Evolutionary conservation across 2,797 vertebrate species (phyloP), one percentile per base, ranked within the genome.

Genomic region (Girardinus metallicus): DNA sequence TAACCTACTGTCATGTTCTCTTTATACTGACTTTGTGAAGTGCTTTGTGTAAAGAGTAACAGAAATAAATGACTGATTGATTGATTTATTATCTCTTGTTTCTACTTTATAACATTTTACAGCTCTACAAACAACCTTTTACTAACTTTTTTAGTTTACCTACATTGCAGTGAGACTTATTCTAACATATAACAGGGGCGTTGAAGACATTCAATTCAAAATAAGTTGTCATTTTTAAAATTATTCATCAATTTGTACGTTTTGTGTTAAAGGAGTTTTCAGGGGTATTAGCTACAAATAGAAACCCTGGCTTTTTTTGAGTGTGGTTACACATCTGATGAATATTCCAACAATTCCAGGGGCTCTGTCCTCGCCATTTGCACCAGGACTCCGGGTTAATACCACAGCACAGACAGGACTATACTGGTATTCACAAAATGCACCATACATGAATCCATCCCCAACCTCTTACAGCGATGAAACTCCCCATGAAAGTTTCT

Each of bases 351-450:
- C 68, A 76, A 81, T 86, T 72, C 62, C 47, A 72, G 76, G 8
- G 66, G 43, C 70, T 49, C 49, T 31, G 60, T 57, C 82, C 47
- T 31, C 74, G 44, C 74, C 43, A 64, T 46, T 64, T 44, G 31
- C 70, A 83, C 80, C 49, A 47, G 41, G 77, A 60, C 78, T 79
- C 73, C 47, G 79, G 57, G 73, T 81, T 89, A 87, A 86, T 70
- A 86, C 84, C 87, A 81, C 82, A 84, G 71, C 78, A 78, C 86
- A 88, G 86, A 91, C 78, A 85, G 70, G 80, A 83, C 89, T 83
- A 88, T 86, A 74, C 85, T 85, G 78, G 83, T 87, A 83, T 86
- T 91, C 84, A 85, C 84, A 83, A 89, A 86, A 92, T 89, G 89
- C 87, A 82, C 43, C 73, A 91, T 83, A 83, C 74, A 66, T 34